Percentiles rank a stretch among this genome's conserved stretches.
phyloP scores from a whole-genome alignment of 2,888 invertebrate species.

The Lomographa bimaculata region DNA sequence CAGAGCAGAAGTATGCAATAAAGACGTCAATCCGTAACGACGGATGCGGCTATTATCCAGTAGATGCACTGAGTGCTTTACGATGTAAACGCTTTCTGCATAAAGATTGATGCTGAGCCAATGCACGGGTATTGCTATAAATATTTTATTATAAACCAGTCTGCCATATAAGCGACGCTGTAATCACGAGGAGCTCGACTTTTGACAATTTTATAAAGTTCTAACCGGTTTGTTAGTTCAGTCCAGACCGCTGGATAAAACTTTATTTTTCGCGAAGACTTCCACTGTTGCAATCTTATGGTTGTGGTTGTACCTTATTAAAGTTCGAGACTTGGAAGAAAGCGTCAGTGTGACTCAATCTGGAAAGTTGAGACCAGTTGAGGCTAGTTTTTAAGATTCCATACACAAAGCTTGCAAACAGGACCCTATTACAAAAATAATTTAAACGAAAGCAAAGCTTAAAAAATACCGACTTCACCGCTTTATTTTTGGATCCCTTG shows the following conservation, averaged over 20 bases:
- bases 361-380: constrained; percentile 26
- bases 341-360: constrained; percentile 29
- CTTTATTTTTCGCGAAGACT: constrained; percentile 25
- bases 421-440: too few relatives aligned
- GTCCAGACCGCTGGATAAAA: constrained; percentile 29
- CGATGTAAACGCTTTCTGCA: constrained; percentile 52
- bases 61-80: constrained; percentile 62
- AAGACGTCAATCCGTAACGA: constrained; percentile 64
- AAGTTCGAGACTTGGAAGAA: constrained; percentile 24
- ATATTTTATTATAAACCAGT: constrained; percentile 12
- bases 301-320: constrained; percentile 30
- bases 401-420: too few relatives aligned
- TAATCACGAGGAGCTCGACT: constrained; percentile 5
- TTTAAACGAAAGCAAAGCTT: too few relatives aligned
- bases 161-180: neutral
- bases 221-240: constrained; percentile 16
- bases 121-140: constrained; percentile 16
- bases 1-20: constrained; percentile 59
- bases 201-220: constrained; percentile 16
- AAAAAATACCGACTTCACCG: too few relatives aligned
- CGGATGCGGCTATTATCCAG: constrained; percentile 63
- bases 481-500: too few relatives aligned
- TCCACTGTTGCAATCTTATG: constrained; percentile 29
- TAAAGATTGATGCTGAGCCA: constrained; percentile 47
- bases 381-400: too few relatives aligned